Evolutionary conservation across 2,797 vertebrate species (phyloP), one percentile per base, ranked within the genome.

Genomic region (Alcedo quadribrachys): DNA sequence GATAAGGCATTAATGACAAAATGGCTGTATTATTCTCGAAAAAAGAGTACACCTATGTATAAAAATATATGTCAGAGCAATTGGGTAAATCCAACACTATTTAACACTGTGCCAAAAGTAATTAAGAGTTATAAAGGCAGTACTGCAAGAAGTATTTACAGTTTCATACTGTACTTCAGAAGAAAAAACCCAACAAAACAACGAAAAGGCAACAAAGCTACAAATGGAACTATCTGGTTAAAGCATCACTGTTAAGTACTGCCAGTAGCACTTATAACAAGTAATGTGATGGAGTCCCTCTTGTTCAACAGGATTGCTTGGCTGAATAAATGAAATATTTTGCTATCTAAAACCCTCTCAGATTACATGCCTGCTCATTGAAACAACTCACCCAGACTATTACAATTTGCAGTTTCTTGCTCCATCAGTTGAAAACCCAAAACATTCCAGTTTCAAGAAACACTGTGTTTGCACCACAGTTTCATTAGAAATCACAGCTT

Each of bases 1-100:
- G 5, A 82, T 95, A 97, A 97, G 96, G 96, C 95, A 97, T 96
- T 95, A 94, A 96, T 93, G 95, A 95, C 90, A 88, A 85, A 89
- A 92, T 88, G 87, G 93, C 93, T 88, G 94, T 93, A 86, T 90
- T 94, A 95, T 77, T 88, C 93, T 96, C 69, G 51, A 87, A 78
- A 85, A 95, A 93, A 92, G 87, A 81, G 81, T 88, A 94, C 75
- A 94, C 94, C 89, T 90, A 95, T 92, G 92, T 96, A 96, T 95
- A 96, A 95, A 97, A 96, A 96, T 95, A 95, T 95, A 94, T 87
- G 94, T 91, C 85, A 78, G 83, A 94, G 90, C 81, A 92, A 90
- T 87, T 89, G 89, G 89, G 94, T 93, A 93, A 95, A 93, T 93
- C 90, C 85, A 92, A 93, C 92, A 94, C 89, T 93, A 87, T 91